phyloP scores from a whole-genome alignment of 2,113 vertebrate species.

The Crotalus horridus region DNA sequence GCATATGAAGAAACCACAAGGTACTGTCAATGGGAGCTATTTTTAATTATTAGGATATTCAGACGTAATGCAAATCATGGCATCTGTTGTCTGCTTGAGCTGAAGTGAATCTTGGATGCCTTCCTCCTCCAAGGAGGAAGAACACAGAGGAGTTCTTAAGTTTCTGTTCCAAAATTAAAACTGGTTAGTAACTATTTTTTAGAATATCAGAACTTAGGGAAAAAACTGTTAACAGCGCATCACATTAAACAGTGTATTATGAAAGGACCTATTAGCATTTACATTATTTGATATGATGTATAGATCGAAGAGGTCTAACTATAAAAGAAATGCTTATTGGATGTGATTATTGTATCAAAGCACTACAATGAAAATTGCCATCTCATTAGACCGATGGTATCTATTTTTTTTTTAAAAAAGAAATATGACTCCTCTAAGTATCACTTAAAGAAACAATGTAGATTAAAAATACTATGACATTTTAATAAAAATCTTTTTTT shows the following conservation, averaged over 20 bases:
- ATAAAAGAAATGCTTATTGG: not conserved
- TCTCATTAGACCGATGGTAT: not conserved
- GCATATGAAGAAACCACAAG: not conserved
- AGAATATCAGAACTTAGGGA: not conserved
- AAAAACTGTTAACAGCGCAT: not conserved
- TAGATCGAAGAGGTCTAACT: not conserved
- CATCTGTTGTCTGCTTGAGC: not conserved
- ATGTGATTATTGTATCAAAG: not conserved
- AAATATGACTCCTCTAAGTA: not conserved
- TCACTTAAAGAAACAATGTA: not conserved
- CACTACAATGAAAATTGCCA: not conserved
- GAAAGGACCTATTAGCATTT: not conserved
- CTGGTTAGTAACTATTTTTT: not conserved
- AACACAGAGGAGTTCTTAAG: not conserved
- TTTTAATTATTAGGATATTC: not conserved
- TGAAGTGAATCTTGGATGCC: not conserved
- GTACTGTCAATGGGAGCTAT: not conserved
- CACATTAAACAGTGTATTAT: not conserved
- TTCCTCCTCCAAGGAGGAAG: not conserved
- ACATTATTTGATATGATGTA: not conserved
- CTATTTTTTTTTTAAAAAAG: not conserved
- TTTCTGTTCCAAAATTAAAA: not conserved
- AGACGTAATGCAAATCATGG: not conserved
- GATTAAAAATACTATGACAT: not conserved
- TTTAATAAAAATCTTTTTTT: accelerated